These are phyloP conservation scores for Synanthedon andrenaeformis DNA, from an alignment of 2,888 invertebrate species.

Conservation along the genomic window DNA sequence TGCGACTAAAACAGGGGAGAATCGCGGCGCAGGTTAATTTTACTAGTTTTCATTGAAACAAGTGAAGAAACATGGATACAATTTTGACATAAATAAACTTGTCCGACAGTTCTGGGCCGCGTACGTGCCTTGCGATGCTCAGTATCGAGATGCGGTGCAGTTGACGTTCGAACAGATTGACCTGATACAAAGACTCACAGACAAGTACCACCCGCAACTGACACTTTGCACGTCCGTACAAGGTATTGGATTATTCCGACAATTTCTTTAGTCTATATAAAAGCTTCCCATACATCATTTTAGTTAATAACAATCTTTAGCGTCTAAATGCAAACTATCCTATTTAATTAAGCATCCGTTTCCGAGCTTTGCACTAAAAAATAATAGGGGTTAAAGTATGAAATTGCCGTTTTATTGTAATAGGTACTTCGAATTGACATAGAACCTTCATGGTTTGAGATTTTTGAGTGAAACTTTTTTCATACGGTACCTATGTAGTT, in stretches of 20 bases:
- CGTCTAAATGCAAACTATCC: no score
- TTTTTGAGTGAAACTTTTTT: no score
- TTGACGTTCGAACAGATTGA: constrained; percentile 88
- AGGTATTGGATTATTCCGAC: constrained; percentile 62
- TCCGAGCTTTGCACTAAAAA: no score
- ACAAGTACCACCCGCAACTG: constrained; percentile 82
- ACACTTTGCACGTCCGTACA: constrained; percentile 82
- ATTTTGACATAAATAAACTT: no score
- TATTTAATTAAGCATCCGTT: no score
- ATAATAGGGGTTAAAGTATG: no score
- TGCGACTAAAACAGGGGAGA: constrained; percentile 78
- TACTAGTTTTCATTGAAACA: background rate
- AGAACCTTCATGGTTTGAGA: no score
- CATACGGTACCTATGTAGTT: no score
- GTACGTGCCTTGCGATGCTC: constrained; percentile 85
- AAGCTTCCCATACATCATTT: background rate
- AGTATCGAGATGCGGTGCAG: constrained; percentile 87
- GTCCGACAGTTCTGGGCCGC: constrained; percentile 85
- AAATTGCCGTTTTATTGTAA: no score
- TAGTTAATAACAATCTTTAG: no score
- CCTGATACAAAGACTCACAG: constrained; percentile 83
- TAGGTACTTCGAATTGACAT: no score
- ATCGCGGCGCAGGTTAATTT: constrained; percentile 77
- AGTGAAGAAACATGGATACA: background rate
- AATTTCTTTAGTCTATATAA: background rate